Conservation (phyloP, 2,797 vertebrate genomes). For the Bryconaethiops microstoma region DNA sequence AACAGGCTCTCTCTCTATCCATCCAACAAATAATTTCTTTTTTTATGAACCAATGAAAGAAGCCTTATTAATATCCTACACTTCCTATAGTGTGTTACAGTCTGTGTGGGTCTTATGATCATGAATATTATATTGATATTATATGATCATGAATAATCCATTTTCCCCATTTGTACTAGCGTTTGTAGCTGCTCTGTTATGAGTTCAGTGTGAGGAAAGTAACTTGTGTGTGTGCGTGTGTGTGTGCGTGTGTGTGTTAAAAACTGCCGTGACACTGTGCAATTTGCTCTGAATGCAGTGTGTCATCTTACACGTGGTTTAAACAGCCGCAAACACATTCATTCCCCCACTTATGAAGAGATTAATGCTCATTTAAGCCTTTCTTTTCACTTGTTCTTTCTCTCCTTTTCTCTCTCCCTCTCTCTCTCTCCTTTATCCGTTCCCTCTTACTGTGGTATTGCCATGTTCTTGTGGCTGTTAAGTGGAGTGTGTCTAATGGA, state of each 20-base stretch:
- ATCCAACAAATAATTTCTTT: too few species aligned
- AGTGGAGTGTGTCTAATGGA: constrained; percentile 39
- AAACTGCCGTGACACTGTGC: constrained; percentile 67
- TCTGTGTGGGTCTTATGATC: too few species aligned
- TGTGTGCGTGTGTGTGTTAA: constrained; percentile 42
- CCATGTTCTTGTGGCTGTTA: constrained; percentile 6
- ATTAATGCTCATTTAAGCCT: constrained; percentile 68
- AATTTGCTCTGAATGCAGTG: constrained; percentile 73
- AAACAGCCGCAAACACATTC: constrained; percentile 69
- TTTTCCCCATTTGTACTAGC: not conserved
- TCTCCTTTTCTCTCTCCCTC: constrained; percentile 28
- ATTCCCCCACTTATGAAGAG: constrained; percentile 69
- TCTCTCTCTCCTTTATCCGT: constrained; percentile 54
- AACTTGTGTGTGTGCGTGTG: not conserved
- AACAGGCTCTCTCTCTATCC: too few species aligned
- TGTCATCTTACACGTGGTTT: constrained; percentile 64
- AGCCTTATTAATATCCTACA: too few species aligned
- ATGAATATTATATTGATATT: too few species aligned
- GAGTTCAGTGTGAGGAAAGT: not conserved
- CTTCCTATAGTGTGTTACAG: too few species aligned
- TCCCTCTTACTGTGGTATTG: constrained; percentile 40
- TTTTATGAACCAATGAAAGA: too few species aligned
- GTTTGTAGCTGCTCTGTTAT: constrained; percentile 1
- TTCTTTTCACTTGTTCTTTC: not conserved
- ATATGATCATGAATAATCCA: too few species aligned